Base-by-base conservation (phyloP, 2,888 invertebrate species). In the Rhamphomyia laevipes region DNA sequence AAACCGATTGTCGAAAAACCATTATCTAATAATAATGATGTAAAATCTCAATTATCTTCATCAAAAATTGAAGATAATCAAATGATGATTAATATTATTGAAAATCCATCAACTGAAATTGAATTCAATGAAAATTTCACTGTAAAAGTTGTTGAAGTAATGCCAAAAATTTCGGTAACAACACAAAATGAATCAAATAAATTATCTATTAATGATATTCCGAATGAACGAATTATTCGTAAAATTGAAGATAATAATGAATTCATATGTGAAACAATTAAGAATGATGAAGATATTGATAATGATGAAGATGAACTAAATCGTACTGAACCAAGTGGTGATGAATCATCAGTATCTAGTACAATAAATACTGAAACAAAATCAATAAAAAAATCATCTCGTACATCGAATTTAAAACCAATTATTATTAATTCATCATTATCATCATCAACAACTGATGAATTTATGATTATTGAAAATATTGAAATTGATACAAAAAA, bases 81-180 rank as follows among this genome's bases (percentile, higher is more conserved):
- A 27, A 27, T 27, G 23, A 27, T 7, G 23, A 27, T 27, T 27
- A 27, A 27, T n/a, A n/a, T n/a, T n/a, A n/a, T n/a, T 27, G 23
- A 27, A 6, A 27, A 27, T 27, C 9, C 2, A n/a, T n/a, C n/a
- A 27, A 9, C 4, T 27, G 7, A 27, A 2, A 27, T 7, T 27
- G 23, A 27, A 27, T 27, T 7, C 4, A 21, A 30, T 15, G 40
- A 42, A 15, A 30, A 42, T 16, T 45, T 45, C 12, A 46, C 31
- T 15, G 49, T 50, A n/a, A 50, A 50, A 46, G 49, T 50, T 4
- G 40, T 50, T 43, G 43, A 50, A 38, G 46, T 46, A 30, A 38
- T 50, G 38, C 46, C 49, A 43, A 50, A 50, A 45, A 12, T 38
- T 40, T n/a, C n/a, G n/a, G n/a, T n/a, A n/a, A 46, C 37, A 21